A percentile compares a stretch with the other conserved stretches of the same genome.
phyloP scores from a whole-genome alignment of 2,113 vertebrate species.

The Zosterops hypoxanthus region DNA sequence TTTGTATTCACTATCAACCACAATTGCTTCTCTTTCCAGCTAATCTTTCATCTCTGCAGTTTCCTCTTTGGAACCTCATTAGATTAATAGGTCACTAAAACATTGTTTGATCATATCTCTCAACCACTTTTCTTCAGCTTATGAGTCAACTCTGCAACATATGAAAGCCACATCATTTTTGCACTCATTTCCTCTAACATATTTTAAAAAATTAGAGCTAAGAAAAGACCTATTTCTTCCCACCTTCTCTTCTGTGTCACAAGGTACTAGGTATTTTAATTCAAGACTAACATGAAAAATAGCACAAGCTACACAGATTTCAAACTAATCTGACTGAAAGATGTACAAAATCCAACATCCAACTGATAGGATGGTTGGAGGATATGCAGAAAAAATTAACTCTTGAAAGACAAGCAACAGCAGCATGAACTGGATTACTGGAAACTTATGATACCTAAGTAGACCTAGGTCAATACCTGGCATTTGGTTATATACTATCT shows the following conservation, averaged over 20 bases:
- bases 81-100: constrained; percentile 54
- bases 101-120: constrained; percentile 45
- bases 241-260: not conserved
- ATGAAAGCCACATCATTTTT: constrained; percentile 19
- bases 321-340: constrained; percentile 1
- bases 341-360: not conserved
- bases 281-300: not conserved
- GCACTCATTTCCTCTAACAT: not conserved
- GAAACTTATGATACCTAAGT: not conserved
- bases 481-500: not conserved
- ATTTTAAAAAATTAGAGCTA: constrained; percentile 29
- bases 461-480: not conserved
- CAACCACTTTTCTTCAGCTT: constrained; percentile 7
- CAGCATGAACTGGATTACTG: not conserved
- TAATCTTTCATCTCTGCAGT: not conserved
- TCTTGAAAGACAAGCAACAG: not conserved
- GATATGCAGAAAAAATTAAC: not conserved
- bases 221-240: constrained; percentile 31
- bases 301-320: not conserved
- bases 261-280: constrained; percentile 1
- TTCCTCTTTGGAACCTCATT: constrained; percentile 24
- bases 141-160: not conserved
- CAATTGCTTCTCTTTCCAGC: constrained; percentile 2
- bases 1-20: constrained; percentile 29
- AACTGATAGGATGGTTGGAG: not conserved